phyloP scores from a whole-genome alignment of 2,888 invertebrate genomes.

The Scaptomyza cyrtandrae region DNA sequence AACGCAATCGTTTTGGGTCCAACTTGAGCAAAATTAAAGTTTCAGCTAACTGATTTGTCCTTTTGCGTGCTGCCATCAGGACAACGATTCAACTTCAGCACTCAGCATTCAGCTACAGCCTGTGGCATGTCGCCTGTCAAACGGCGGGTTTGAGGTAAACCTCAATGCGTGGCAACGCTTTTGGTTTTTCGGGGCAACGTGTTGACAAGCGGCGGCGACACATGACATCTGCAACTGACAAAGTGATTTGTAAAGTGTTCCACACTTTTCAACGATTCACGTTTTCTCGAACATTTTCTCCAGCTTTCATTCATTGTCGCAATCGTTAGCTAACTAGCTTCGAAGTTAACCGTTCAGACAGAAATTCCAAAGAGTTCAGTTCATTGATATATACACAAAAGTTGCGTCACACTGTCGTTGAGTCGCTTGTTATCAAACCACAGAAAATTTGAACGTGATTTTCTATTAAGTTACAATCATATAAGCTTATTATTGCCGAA shows the following conservation, averaged over 20 bases:
- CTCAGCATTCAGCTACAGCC: constrained; percentile 7
- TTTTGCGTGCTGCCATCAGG: constrained; percentile 11
- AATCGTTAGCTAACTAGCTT: constrained; percentile 10
- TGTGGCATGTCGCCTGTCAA: constrained; percentile 46
- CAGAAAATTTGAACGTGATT: neutral
- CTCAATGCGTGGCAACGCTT: constrained; percentile 43
- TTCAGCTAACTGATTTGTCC: constrained; percentile 12
- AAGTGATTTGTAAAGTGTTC: constrained; percentile 50
- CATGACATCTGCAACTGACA: constrained; percentile 54
- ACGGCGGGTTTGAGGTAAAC: constrained; percentile 50
- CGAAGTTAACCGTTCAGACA: constrained; percentile 5
- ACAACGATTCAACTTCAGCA: constrained; percentile 7
- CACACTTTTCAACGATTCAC: constrained; percentile 32
- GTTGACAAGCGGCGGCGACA: constrained; percentile 50
- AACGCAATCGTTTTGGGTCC: neutral
- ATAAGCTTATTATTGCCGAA: neutral
- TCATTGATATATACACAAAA: neutral
- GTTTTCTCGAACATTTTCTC: neutral
- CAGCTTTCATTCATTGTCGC: constrained; percentile 4
- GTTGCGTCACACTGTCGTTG: neutral
- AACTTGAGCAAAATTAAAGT: constrained; percentile 3
- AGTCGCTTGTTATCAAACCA: neutral
- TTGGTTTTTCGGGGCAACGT: constrained; percentile 37
- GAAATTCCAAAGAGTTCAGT: constrained; percentile 8
- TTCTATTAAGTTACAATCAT: neutral